Conservation (phyloP, 2,797 vertebrate species). For the Bovichtus diacanthus region DNA sequence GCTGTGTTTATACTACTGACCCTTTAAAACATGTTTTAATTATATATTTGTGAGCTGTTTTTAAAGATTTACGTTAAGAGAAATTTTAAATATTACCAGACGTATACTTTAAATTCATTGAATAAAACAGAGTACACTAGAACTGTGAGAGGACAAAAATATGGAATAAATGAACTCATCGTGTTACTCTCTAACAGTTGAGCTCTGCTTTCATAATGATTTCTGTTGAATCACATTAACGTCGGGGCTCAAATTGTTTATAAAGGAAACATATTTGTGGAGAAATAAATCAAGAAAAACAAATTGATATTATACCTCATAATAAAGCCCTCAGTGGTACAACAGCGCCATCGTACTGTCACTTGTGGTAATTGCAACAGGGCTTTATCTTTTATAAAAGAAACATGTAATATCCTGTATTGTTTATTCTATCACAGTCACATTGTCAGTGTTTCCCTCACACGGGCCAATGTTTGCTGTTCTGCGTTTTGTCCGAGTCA, state of each 20-base stretch:
- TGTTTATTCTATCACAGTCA: not conserved
- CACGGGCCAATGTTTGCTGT: not conserved
- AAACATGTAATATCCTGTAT: not conserved
- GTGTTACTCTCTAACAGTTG: not conserved
- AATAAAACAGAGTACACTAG: not conserved
- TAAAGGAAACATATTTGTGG: not conserved
- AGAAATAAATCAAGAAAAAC: not conserved
- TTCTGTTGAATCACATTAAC: too few relatives aligned
- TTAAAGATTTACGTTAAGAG: not conserved
- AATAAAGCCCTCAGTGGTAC: not conserved
- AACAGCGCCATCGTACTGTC: slow-evolving; percentile 24
- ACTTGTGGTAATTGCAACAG: slow-evolving; percentile 10
- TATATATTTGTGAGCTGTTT: too few relatives aligned
- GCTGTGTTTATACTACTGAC: too few relatives aligned
- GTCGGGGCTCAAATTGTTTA: too few relatives aligned
- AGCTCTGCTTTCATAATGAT: too few relatives aligned
- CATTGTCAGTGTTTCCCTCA: not conserved
- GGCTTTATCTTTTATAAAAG: not conserved
- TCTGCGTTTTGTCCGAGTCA: slow-evolving; percentile 13
- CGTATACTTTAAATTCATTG: not conserved
- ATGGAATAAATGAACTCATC: not conserved
- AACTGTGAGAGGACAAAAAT: not conserved
- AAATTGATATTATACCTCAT: not conserved
- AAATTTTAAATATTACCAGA: not conserved
- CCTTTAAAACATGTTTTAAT: too few relatives aligned